Evolutionary conservation across 2,113 vertebrate genomes (phyloP), one percentile per base, ranked within the genome.

Genomic region (Aramus guarauna): DNA sequence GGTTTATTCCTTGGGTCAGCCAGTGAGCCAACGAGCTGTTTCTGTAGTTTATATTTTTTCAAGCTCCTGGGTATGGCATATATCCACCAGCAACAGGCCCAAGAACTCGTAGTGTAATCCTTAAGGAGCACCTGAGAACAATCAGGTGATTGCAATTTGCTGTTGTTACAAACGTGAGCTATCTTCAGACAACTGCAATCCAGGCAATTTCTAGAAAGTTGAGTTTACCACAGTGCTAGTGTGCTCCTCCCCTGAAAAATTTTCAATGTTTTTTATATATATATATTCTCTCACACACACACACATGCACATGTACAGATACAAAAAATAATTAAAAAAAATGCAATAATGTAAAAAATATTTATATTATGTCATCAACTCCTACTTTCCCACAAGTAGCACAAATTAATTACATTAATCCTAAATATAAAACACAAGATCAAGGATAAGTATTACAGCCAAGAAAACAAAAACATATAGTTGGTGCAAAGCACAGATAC

Each of bases 61-160:
- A 77, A 7, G n/a, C 22, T 94, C 10, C 58, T 72, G 37, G 24
- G 37, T 88, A 52, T n/a, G 37, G 27, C 53, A 19, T 19, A 63
- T 48, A 45, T 86, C 30, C 52, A 64, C 39, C 0, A 2, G 24
- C 52, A 84, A n/a, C 0, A 68, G 15, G 24, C 8, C 50, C 14
- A 83, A 26, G 59, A 94, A 59, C 47, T 86, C 72, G 34, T 75
- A 89, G 56, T 10, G 34, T 41, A 74, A 52, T 58, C 48, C 39
- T 34, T 39, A 29, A 75, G 48, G 36, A 56, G 3, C 48, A 93
- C 37, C 52, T 71, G 56, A 94, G 72, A 94, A 45, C 26, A 52
- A 86, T 72, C 56, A 92, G 64, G 75, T 29, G 9, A 74, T 60
- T 84, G 58, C 48, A 64, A 75, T 45, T 92, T 67, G 47, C 36